Evolutionary conservation across 2,797 vertebrate genomes (phyloP).

Genomic region (Onychomys arenicola): DNA sequence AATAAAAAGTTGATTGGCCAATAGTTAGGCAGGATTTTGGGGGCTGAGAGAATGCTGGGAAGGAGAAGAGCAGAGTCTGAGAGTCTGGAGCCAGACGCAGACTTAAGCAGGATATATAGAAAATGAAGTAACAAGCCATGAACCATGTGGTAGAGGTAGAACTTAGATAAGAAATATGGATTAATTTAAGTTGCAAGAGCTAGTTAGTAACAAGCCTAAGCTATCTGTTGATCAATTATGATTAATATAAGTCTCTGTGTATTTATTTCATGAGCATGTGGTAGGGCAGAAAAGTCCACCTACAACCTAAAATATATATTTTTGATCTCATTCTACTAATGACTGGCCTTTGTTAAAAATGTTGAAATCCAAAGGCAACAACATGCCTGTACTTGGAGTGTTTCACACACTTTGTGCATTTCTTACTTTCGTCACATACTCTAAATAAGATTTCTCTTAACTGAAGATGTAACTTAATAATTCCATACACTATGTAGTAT

Average conservation of each 20-base stretch:
- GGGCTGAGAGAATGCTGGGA: background rate
- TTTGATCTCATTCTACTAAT: background rate
- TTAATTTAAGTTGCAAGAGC: background rate
- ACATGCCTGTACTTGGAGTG: background rate
- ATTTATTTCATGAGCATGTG: background rate
- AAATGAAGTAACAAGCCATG: background rate
- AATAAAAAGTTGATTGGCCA: background rate
- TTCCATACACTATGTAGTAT: background rate
- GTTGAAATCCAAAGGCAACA: background rate
- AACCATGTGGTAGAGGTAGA: background rate
- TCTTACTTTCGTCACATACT: background rate
- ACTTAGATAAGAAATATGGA: background rate
- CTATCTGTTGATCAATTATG: background rate
- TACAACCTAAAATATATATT: background rate
- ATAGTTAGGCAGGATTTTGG: background rate
- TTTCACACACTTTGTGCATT: background rate
- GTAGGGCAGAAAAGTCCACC: background rate
- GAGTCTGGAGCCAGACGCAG: background rate
- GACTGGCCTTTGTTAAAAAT: background rate
- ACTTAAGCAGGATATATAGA: background rate
- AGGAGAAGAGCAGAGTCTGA: background rate
- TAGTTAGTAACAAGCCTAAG: background rate
- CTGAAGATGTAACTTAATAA: background rate
- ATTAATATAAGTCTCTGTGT: background rate
- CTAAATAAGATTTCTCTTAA: constrained; percentile 28